These are phyloP conservation scores for Zophobas atratus DNA, from an alignment of 1,140 invertebrate species.

Conservation along the genomic window DNA sequence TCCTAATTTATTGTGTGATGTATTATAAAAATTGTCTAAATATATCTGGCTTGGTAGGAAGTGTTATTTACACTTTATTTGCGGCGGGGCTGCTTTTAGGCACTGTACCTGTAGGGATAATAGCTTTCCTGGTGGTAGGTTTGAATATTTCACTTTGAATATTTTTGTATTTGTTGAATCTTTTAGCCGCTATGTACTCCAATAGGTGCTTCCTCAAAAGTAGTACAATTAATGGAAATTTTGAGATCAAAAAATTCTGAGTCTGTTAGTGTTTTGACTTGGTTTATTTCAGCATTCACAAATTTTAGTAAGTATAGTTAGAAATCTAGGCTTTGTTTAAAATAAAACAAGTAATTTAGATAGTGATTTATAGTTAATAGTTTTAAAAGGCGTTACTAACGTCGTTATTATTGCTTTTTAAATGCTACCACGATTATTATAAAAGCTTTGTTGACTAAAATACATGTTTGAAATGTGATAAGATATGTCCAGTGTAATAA, in stretches of 20 bases:
- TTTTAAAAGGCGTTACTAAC: no score
- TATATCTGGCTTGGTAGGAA: conserved; percentile 63
- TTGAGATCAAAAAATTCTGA: conserved; percentile 75
- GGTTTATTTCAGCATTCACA: conserved; percentile 79
- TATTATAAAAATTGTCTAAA: conserved; percentile 73
- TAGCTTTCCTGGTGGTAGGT: conserved; percentile 77
- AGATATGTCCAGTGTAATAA: no score
- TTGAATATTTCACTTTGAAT: conserved; percentile 51
- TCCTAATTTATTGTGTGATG: conserved; percentile 77
- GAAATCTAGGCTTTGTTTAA: not conserved
- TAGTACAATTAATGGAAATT: conserved; percentile 78
- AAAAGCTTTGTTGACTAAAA: no score
- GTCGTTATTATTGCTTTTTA: no score
- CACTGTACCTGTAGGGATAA: conserved; percentile 71
- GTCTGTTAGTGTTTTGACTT: conserved; percentile 77
- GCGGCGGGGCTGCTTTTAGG: conserved; percentile 70
- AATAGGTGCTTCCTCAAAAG: conserved; percentile 79
- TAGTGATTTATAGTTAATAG: not conserved
- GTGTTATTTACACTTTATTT: conserved; percentile 70
- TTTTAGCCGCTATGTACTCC: conserved; percentile 78
- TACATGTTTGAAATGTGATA: no score
- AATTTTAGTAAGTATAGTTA: conserved; percentile 75
- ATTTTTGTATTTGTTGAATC: conserved; percentile 47
- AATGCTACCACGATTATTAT: no score
- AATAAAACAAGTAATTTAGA: conserved; percentile 8